Evolutionary conservation across 1,140 invertebrate genomes (phyloP), one percentile per base, ranked within the genome.

Genomic region (Leptinotarsa defecta): DNA sequence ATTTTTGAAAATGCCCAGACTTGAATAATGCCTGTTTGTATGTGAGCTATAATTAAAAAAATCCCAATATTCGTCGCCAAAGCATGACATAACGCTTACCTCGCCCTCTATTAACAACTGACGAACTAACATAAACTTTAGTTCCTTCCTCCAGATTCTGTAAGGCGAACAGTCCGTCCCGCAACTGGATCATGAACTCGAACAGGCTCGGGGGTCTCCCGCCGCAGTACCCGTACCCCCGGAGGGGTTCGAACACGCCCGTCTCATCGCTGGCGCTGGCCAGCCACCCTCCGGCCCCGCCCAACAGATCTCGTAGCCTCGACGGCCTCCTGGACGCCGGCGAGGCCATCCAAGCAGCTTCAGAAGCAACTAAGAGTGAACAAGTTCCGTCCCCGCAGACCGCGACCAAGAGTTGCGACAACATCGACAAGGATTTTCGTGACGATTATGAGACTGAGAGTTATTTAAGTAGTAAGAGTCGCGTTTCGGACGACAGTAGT

Each of bases 151-250:
- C 86, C 83, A 90, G 89, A 86, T 87, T 90, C 82, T 88, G 88
- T 84, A 91, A 92, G 86, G 90, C 90, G 77, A 89, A 89, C 68
- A 91, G 89, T 87, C 90, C 91, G 78, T 88, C 88, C 80, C 83
- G 86, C 77, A 86, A 86, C 80, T 88, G 89, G 87, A 83, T 88
- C 80, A 87, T 87, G 86, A 86, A 85, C 74, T 81, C 80, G 62
- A 81, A 81, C 80, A 83, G 82, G 76, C 81, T 80, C 43, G 82
- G 78, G 77, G 83, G 84, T 73, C 80, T 85, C 52, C 84, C 83
- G 61, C 82, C 84, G 19, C 81, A 83, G 20, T 83, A 80, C 71
- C 82, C 83, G 2, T 79, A 76, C 64, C 74, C 78, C 78, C 52
- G 84, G 81, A 77, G 82, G 79, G 74, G 79, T 81, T 76, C 84